These are phyloP conservation scores for Nothobranchius furzeri DNA, from an alignment of 2,113 vertebrate species.

Conservation along the genomic window DNA sequence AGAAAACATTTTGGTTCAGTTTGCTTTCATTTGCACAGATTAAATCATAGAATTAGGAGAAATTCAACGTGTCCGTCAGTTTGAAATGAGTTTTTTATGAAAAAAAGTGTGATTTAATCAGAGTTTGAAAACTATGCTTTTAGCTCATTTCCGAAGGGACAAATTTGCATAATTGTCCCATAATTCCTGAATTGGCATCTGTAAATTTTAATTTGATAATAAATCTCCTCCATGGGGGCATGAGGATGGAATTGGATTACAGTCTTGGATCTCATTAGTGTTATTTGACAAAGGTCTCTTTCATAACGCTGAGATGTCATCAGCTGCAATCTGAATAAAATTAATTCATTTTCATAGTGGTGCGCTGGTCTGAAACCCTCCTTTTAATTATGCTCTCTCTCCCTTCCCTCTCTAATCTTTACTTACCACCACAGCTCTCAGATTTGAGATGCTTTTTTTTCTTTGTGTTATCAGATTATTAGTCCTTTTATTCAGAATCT, in stretches of 20 bases:
- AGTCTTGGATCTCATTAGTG: constrained; percentile 72
- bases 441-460: constrained; percentile 34
- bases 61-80: constrained; percentile 38
- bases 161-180: constrained; percentile 75
- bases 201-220: constrained; percentile 81
- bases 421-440: constrained; percentile 27
- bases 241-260: constrained; percentile 73
- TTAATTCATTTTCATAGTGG: constrained; percentile 67
- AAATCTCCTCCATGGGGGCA: constrained; percentile 68
- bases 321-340: constrained; percentile 69
- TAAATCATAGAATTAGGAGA: constrained; percentile 34
- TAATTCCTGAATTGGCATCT: constrained; percentile 77
- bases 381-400: constrained; percentile 54
- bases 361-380: constrained; percentile 57
- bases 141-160: constrained; percentile 55
- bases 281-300: constrained; percentile 77
- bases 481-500: constrained; percentile 18
- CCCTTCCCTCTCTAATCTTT: constrained; percentile 34
- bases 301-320: constrained; percentile 72
- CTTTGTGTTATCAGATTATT: constrained; percentile 18
- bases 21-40: constrained; percentile 19
- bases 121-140: constrained; percentile 59
- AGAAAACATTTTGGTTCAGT: too few species aligned
- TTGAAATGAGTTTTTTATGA: constrained; percentile 60
- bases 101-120: constrained; percentile 54